Conservation (phyloP, 1,140 invertebrate genomes). For the Plutomurus gul region DNA sequence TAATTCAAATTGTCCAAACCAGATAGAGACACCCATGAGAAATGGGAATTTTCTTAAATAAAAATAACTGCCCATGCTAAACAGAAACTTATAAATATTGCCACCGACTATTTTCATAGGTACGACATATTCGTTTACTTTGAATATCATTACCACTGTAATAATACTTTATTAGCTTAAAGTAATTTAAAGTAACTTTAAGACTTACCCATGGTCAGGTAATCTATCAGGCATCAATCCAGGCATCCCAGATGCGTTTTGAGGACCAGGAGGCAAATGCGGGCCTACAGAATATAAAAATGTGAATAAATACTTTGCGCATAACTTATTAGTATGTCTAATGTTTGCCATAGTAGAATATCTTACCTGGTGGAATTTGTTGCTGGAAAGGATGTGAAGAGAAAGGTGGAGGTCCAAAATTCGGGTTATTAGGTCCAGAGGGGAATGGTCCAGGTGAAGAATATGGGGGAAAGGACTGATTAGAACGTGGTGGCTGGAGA, state of each 20-base stretch:
- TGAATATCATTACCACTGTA: too few species aligned
- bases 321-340: neutral
- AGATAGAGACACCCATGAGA: too few species aligned
- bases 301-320: neutral
- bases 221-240: conserved; percentile 70
- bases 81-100: too few species aligned
- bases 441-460: conserved; percentile 46
- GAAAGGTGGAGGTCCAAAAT: conserved; percentile 50
- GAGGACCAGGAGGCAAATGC: conserved; percentile 52
- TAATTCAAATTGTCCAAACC: too few species aligned
- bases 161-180: too few species aligned
- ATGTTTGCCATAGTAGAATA: neutral
- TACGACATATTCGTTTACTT: too few species aligned
- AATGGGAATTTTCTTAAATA: too few species aligned
- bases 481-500: conserved; percentile 43
- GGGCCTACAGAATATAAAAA: conserved; percentile 38
- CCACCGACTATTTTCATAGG: too few species aligned
- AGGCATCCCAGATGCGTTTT: conserved; percentile 61
- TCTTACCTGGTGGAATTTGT: conserved; percentile 47
- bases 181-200: neutral
- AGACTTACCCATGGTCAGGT: conserved; percentile 72
- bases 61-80: too few species aligned
- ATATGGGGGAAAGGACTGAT: conserved; percentile 50
- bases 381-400: conserved; percentile 44
- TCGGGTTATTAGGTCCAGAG: conserved; percentile 48